A percentile compares a stretch with the other conserved stretches of the same genome.
Conservation (phyloP, 2,888 invertebrate species). For the Falcaria lacertinaria region DNA sequence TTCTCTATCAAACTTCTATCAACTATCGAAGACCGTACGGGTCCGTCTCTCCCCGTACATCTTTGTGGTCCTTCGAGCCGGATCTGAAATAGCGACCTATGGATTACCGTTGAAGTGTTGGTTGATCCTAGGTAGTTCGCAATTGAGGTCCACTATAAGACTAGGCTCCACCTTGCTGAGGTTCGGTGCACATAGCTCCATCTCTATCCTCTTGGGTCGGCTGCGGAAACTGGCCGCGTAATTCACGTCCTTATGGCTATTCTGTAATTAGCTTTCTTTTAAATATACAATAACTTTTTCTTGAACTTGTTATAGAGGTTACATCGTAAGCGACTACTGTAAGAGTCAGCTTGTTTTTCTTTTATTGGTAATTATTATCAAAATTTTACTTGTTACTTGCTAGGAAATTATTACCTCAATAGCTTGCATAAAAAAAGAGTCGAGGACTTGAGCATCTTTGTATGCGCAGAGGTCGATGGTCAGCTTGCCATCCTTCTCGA, state of each 20-base stretch:
- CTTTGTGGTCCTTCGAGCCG: too few species aligned
- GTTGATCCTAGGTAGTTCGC: not conserved
- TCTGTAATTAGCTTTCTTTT: not conserved
- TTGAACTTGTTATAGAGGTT: too few species aligned
- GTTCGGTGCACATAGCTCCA: not conserved
- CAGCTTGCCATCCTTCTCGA: slow-evolving; percentile 83
- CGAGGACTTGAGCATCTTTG: slow-evolving; percentile 88
- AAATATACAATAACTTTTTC: not conserved
- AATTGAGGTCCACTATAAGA: not conserved
- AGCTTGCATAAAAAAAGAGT: slow-evolving; percentile 91
- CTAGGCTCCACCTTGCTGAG: not conserved
- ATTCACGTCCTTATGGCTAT: not conserved
- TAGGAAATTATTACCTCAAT: slow-evolving; percentile 45
- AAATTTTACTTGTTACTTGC: too few species aligned
- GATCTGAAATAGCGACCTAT: too few species aligned
- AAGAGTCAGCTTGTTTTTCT: too few species aligned
- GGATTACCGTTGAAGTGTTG: not conserved
- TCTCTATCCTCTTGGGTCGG: slow-evolving; percentile 1
- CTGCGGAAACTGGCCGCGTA: not conserved
- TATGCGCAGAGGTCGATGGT: slow-evolving; percentile 91
- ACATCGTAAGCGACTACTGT: too few species aligned
- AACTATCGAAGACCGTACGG: too few species aligned
- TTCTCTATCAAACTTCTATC: too few species aligned
- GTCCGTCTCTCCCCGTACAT: too few species aligned
- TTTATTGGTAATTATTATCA: too few species aligned